Conservation (phyloP, 2,888 invertebrate genomes). For the Pherbina coryleti region DNA sequence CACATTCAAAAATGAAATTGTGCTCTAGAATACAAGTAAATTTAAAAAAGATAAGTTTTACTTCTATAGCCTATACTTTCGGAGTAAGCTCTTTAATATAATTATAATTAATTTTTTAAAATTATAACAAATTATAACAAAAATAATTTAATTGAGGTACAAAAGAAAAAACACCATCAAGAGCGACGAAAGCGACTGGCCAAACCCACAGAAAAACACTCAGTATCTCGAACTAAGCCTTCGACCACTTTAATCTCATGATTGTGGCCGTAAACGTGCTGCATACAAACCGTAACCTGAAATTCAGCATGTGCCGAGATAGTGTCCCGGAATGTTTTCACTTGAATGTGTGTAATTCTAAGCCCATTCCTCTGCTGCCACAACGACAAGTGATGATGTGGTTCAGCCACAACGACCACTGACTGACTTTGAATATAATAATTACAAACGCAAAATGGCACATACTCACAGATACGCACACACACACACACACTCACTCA, state of each 20-base stretch:
- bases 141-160: background rate
- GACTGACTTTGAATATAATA: slow-evolving; percentile 28
- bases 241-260: background rate
- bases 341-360: background rate
- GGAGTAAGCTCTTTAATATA: too few species aligned
- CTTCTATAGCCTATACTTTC: too few species aligned
- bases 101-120: too few species aligned
- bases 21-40: too few species aligned
- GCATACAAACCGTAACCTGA: background rate
- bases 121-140: too few species aligned
- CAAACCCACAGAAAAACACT: too few species aligned
- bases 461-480: slow-evolving; percentile 56
- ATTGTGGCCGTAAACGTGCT: background rate
- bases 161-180: background rate
- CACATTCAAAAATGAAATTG: too few species aligned
- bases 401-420: slow-evolving; percentile 14
- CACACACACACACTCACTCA: slow-evolving; percentile 13
- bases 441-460: slow-evolving; percentile 52
- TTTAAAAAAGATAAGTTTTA: too few species aligned
- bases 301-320: slow-evolving; percentile 4
- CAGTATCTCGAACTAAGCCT: background rate
- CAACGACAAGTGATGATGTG: slow-evolving; percentile 1
- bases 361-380: background rate
- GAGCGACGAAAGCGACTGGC: too few species aligned
- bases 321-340: background rate